These are phyloP conservation scores for Noctua comes DNA, from an alignment of 2,888 invertebrate species.

Conservation along the genomic window DNA sequence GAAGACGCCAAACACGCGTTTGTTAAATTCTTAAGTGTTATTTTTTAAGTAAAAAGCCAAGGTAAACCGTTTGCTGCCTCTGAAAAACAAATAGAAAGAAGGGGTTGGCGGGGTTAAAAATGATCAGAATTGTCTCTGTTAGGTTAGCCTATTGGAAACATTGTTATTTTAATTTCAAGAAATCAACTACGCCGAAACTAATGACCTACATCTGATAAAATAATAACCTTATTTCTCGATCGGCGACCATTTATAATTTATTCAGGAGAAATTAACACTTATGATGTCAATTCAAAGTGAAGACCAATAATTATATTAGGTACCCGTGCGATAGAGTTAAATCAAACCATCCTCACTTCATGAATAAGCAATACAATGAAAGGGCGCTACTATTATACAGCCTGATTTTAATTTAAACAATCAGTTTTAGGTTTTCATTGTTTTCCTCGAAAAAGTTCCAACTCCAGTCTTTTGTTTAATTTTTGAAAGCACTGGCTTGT, in stretches of 20 bases:
- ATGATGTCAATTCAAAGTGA: conserved; percentile 47
- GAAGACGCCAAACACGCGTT: conserved; percentile 22
- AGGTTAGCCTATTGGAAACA: not conserved
- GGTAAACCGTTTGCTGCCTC: too few species aligned
- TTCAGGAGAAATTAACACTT: conserved; percentile 68
- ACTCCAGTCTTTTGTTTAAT: conserved; percentile 34
- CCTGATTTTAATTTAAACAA: conserved; percentile 42
- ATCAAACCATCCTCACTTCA: conserved; percentile 47
- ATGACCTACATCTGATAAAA: conserved; percentile 3
- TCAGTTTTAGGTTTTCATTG: conserved; percentile 28
- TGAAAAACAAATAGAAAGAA: conserved; percentile 5
- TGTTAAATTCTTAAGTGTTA: conserved; percentile 15
- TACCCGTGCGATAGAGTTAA: conserved; percentile 49
- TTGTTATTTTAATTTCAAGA: not conserved
- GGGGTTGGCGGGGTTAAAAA: not conserved
- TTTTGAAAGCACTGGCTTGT: conserved; percentile 19
- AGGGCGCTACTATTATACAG: conserved; percentile 52
- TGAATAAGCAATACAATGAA: conserved; percentile 57
- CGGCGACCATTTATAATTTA: conserved; percentile 57
- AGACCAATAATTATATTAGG: conserved; percentile 67
- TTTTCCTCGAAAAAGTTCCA: conserved; percentile 44
- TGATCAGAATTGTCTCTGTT: not conserved
- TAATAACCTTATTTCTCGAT: conserved; percentile 40
- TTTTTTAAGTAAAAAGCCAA: conserved; percentile 2
- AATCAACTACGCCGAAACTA: not conserved